Conservation (phyloP, 2,797 vertebrate species). For the Gadopsis bispinosus region DNA sequence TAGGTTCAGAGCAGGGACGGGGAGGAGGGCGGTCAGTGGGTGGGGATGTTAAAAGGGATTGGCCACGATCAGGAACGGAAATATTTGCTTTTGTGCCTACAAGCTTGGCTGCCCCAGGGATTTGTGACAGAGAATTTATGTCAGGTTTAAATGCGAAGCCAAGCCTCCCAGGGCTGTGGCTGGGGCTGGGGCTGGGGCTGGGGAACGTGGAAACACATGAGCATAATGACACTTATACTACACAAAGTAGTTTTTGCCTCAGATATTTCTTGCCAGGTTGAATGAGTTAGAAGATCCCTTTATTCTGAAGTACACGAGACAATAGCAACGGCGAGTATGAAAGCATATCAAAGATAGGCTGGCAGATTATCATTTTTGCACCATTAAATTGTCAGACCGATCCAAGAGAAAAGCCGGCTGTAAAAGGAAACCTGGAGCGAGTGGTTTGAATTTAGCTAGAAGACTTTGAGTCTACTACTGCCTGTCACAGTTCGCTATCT, state of each 20-base stretch:
- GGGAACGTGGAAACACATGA: conserved; percentile 31
- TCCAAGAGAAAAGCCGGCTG: conserved; percentile 64
- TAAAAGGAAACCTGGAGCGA: conserved; percentile 68
- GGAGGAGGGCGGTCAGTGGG: conserved; percentile 70
- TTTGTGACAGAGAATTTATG: conserved; percentile 86
- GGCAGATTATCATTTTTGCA: conserved; percentile 70
- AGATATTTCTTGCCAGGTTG: conserved; percentile 39
- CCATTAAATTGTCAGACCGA: conserved; percentile 73
- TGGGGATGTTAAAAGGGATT: conserved; percentile 82
- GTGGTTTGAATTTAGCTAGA: conserved; percentile 67
- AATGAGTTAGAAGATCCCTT: conserved; percentile 37
- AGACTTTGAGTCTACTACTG: conserved; percentile 68
- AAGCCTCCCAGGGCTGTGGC: conserved; percentile 39
- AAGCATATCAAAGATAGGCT: conserved; percentile 61
- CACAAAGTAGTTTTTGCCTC: conserved; percentile 40
- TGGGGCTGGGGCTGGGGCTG: neutral
- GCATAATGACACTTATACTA: conserved; percentile 43
- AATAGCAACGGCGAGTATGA: conserved; percentile 43
- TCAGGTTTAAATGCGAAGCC: conserved; percentile 80
- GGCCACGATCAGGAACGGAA: conserved; percentile 85
- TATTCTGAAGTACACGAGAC: conserved; percentile 37
- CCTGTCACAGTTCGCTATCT: conserved; percentile 80
- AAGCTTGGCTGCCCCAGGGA: conserved; percentile 78
- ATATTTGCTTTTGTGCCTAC: conserved; percentile 89
- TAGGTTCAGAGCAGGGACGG: conserved; percentile 69